A percentile compares a stretch with the other conserved stretches of the same genome.
These are phyloP conservation scores for Macrobrachium nipponense DNA, from an alignment of 1,140 invertebrate genomes.

Conservation along the genomic window DNA sequence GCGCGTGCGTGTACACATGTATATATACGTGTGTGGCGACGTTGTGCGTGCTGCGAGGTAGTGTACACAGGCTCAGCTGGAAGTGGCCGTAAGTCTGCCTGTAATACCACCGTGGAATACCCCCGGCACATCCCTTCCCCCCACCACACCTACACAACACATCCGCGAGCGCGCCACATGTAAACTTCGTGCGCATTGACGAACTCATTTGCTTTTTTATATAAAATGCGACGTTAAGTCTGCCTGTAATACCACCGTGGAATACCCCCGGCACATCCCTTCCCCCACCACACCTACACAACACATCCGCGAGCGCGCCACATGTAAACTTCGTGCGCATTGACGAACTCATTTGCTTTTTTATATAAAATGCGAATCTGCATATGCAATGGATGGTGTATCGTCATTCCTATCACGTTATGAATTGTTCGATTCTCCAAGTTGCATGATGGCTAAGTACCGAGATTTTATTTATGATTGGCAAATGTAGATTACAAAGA, in stretches of 20 bases:
- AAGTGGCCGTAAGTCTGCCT: slow-evolving; percentile 32
- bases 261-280: background rate
- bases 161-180: background rate
- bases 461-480: no score
- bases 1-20: slow-evolving; percentile 6
- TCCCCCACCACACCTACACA: background rate
- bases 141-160: background rate
- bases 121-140: background rate
- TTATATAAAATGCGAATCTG: background rate
- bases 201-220: background rate
- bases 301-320: background rate
- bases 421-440: no score
- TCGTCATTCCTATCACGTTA: no score
- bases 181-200: background rate
- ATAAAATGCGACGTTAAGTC: background rate
- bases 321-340: background rate
- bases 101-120: slow-evolving; percentile 12
- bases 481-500: no score
- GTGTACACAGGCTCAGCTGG: slow-evolving; percentile 24
- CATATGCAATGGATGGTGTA: background rate
- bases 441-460: no score
- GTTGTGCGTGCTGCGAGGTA: background rate
- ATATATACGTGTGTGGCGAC: slow-evolving; percentile 1
- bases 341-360: background rate
- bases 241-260: slow-evolving; percentile 25